Conservation (phyloP, 2,797 vertebrate genomes). For the Falco rusticolus region DNA sequence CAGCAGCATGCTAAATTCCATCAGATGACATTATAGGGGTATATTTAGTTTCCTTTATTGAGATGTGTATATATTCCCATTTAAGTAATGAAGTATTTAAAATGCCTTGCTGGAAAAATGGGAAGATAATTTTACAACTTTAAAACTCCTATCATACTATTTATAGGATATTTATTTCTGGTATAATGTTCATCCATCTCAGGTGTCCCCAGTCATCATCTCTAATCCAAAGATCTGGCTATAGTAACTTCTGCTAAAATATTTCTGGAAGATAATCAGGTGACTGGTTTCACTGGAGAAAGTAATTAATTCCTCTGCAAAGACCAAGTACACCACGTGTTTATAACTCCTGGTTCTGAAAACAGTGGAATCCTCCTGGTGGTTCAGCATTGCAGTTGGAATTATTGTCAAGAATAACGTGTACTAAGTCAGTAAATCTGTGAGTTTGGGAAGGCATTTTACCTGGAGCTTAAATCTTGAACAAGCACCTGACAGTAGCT, state of each 20-base stretch:
- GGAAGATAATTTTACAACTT: neutral
- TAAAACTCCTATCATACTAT: neutral
- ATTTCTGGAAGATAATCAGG: neutral
- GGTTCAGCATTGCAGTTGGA: neutral
- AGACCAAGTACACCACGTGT: neutral
- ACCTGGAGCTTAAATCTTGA: neutral
- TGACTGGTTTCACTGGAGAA: neutral
- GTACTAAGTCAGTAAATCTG: neutral
- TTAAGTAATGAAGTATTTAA: neutral
- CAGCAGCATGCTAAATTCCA: neutral
- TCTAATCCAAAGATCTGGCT: neutral
- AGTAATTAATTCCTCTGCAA: neutral
- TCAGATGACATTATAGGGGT: neutral
- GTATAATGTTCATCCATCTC: neutral
- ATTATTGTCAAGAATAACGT: neutral
- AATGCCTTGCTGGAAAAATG: neutral
- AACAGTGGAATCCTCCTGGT: neutral
- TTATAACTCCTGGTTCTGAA: neutral
- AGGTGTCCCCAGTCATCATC: neutral
- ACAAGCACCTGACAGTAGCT: neutral
- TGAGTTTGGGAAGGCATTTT: neutral
- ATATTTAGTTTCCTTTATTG: neutral
- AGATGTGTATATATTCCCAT: neutral
- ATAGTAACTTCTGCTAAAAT: neutral
- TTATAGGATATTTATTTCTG: neutral